A percentile compares a stretch with the other conserved stretches of the same genome.
These are phyloP conservation scores for Bombus superbus DNA, from an alignment of 1,140 invertebrate genomes.

Conservation along the genomic window DNA sequence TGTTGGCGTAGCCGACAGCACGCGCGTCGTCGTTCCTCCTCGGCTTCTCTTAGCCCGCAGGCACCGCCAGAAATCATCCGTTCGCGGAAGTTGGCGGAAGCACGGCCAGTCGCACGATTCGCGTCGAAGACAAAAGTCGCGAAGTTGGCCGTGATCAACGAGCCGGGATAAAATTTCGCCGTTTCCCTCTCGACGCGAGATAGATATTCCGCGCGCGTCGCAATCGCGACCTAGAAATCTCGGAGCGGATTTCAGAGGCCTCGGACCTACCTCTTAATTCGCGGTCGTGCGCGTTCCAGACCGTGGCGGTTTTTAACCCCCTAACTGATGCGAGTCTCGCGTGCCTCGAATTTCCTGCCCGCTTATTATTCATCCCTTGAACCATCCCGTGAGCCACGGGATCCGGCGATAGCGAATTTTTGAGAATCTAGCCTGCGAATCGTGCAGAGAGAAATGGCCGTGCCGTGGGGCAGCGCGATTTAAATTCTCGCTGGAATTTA, in stretches of 20 bases:
- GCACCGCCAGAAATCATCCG: too few species aligned
- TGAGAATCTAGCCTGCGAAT: background rate
- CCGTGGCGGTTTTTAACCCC: slow-evolving; percentile 23
- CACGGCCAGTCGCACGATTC: too few species aligned
- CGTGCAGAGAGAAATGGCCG: background rate
- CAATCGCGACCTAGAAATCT: slow-evolving; percentile 23
- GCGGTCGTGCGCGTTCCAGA: background rate
- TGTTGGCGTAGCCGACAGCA: too few species aligned
- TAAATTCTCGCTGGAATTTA: background rate
- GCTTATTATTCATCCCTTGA: slow-evolving; percentile 5
- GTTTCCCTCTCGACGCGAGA: background rate
- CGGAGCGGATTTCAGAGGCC: slow-evolving; percentile 4
- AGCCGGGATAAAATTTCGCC: slow-evolving; percentile 9
- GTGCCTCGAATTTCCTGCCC: slow-evolving; percentile 21
- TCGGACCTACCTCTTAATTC: slow-evolving; percentile 17
- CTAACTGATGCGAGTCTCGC: slow-evolving; percentile 18
- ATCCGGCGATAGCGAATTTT: background rate
- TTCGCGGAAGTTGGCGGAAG: too few species aligned
- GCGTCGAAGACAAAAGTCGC: too few species aligned
- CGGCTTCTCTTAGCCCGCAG: too few species aligned
- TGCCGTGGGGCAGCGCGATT: background rate
- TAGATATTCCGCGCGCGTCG: slow-evolving; percentile 4
- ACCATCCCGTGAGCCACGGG: background rate
- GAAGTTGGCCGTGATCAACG: too few species aligned
- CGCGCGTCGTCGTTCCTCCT: too few species aligned